A percentile compares a stretch with the other conserved stretches of the same genome.
phyloP scores from a whole-genome alignment of 2,888 invertebrate species.

The Parnassius mnemosyne region DNA sequence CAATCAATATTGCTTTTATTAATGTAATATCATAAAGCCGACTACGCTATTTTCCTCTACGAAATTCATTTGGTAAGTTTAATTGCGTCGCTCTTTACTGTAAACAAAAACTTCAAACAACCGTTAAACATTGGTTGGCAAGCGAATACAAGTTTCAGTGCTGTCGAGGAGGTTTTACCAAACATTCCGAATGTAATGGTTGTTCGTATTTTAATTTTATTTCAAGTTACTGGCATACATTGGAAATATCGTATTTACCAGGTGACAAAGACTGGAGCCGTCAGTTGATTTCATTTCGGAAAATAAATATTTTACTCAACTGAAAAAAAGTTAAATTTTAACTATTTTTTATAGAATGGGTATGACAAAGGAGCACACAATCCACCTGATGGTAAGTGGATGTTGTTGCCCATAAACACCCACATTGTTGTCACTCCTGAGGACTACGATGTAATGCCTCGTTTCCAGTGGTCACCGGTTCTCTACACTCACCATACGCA shows the following conservation, averaged over 20 bases:
- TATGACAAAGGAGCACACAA: too few species aligned
- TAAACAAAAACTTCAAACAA: slow-evolving; percentile 28
- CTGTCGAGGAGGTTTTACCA: slow-evolving; percentile 23
- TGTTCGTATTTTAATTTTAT: slow-evolving; percentile 25
- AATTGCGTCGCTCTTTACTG: slow-evolving; percentile 27
- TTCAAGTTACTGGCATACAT: slow-evolving; percentile 18
- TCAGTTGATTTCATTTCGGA: too few species aligned
- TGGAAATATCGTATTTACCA: slow-evolving; percentile 16
- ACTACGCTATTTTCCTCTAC: slow-evolving; percentile 19
- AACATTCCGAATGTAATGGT: slow-evolving; percentile 23
- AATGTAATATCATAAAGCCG: slow-evolving; percentile 4
- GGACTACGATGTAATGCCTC: too few species aligned
- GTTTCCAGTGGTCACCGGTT: too few species aligned
- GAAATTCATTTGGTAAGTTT: slow-evolving; percentile 27
- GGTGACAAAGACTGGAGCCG: slow-evolving; percentile 3
- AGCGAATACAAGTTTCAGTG: slow-evolving; percentile 23
- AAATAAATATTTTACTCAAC: too few species aligned
- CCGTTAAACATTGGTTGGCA: slow-evolving; percentile 27
- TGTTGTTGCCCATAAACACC: too few species aligned
- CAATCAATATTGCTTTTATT: slow-evolving; percentile 7
- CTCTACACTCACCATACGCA: too few species aligned
- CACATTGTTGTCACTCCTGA: too few species aligned
- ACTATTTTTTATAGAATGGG: too few species aligned
- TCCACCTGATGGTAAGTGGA: too few species aligned
- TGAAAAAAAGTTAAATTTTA: too few species aligned